A percentile compares a stretch with the other conserved stretches of the same genome.
phyloP scores from a whole-genome alignment of 2,113 vertebrate species.

The Abramis brama region DNA sequence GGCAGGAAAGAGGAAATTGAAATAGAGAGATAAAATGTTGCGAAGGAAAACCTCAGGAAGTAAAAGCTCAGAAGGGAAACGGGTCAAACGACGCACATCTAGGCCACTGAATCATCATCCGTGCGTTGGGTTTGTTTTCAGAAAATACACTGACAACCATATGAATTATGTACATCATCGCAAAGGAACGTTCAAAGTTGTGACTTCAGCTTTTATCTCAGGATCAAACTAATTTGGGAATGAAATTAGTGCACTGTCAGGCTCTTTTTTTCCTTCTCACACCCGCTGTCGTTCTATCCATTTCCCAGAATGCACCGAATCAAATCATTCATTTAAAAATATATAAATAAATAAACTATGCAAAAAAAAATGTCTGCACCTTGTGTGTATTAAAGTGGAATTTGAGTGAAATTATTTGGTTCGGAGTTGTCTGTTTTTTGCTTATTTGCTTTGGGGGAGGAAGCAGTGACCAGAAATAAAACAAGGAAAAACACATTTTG shows the following conservation, averaged over 20 bases:
- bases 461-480: slow-evolving; percentile 9
- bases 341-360: background rate
- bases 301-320: background rate
- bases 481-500: background rate
- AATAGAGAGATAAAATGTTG: slow-evolving; percentile 50
- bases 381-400: background rate
- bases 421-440: background rate
- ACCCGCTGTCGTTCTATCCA: too few relatives aligned
- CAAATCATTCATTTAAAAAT: background rate
- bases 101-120: slow-evolving; percentile 75
- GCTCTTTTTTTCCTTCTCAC: slow-evolving; percentile 21
- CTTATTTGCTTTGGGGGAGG: background rate
- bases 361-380: background rate
- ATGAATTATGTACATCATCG: slow-evolving; percentile 76
- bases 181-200: slow-evolving; percentile 39
- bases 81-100: slow-evolving; percentile 55
- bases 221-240: slow-evolving; percentile 72
- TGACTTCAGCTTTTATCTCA: slow-evolving; percentile 70
- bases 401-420: background rate
- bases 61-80: background rate
- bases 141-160: slow-evolving; percentile 68
- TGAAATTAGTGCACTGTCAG: slow-evolving; percentile 65
- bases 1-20: slow-evolving; percentile 26
- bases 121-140: slow-evolving; percentile 55
- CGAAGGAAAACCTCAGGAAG: slow-evolving; percentile 44